Evolutionary conservation across 2,797 vertebrate genomes (phyloP), one percentile per base, ranked within the genome.

Genomic region (Sebastes iracundus): DNA sequence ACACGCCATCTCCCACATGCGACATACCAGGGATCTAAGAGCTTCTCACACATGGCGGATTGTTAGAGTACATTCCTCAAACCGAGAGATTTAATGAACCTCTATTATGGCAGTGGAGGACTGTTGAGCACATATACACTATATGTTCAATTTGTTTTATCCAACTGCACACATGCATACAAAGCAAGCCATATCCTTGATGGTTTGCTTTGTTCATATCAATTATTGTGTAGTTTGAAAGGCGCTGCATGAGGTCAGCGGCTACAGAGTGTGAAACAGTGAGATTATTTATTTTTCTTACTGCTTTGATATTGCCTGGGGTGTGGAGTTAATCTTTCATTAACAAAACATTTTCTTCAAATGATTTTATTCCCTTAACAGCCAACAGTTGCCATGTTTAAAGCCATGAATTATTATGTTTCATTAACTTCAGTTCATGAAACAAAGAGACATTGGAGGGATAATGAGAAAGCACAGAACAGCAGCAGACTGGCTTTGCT

Each of bases 1-100:
- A 22, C 65, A 64, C 77, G 62, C 52, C 11, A 33, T 81, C 82
- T 79, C 86, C 73, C 80, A 81, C 87, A 81, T 77, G 56, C 14
- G 32, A 67, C 76, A 64, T 61, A 75, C 53, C 71, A 67, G 58
- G 52, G 42, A 81, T 81, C 80, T 75, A 81, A 87, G 60, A 80
- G 71, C 52, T 85, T 74, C 81, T 79, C 61, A 70, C 79, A 83
- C 70, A 66, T 30, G 11, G 25, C 27, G 33, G 52, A 81, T 67
- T 62, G 65, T 74, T 76, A 11, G 14, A 80, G 22, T 28, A 35
- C 49, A 75, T 84, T 79, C 59, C 30, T 77, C 11, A 10, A 23
- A 33, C 3, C 1, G 2, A 52, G 27, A 75, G 42, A 77, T 60
- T 60, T 56, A 23, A 67, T 67, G 12, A 77, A 73, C 8, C 28